A percentile compares a stretch with the other conserved stretches of the same genome.
Evolutionary conservation across 1,140 invertebrate species (phyloP).

Genomic region (Lepidurus arcticus): DNA sequence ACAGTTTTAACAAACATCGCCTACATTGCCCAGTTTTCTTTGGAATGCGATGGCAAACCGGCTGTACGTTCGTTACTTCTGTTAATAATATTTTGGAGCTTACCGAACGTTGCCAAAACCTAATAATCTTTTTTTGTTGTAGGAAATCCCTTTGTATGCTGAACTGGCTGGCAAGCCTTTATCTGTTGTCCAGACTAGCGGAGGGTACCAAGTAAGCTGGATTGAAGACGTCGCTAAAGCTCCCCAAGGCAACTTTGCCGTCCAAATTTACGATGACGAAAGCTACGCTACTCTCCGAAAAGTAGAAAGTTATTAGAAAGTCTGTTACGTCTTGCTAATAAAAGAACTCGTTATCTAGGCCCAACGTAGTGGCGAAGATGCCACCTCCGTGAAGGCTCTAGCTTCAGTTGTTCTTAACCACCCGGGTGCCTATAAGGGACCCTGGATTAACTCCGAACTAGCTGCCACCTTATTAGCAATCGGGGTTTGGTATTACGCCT

Average conservation of each 20-base stretch:
- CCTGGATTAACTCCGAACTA: slow-evolving; percentile 86
- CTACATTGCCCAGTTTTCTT: slow-evolving; percentile 49
- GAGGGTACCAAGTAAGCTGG: slow-evolving; percentile 84
- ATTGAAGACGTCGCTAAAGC: slow-evolving; percentile 76
- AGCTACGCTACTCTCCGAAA: slow-evolving; percentile 75
- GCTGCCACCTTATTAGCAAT: slow-evolving; percentile 71
- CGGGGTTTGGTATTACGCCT: slow-evolving; percentile 77
- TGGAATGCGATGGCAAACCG: slow-evolving; percentile 48
- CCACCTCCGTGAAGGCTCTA: slow-evolving; percentile 61
- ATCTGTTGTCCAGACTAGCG: slow-evolving; percentile 67
- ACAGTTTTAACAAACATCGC: slow-evolving; percentile 69
- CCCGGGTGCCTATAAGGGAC: slow-evolving; percentile 81
- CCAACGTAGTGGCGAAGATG: slow-evolving; percentile 48
- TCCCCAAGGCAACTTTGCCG: slow-evolving; percentile 65
- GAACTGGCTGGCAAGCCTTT: slow-evolving; percentile 75
- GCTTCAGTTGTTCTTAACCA: slow-evolving; percentile 69
- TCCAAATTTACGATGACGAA: slow-evolving; percentile 86
- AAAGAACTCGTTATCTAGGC: slow-evolving; percentile 42
- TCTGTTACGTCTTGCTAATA: background rate
- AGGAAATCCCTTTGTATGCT: slow-evolving; percentile 68
- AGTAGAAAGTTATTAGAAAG: slow-evolving; percentile 51
- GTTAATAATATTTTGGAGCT: slow-evolving; percentile 58
- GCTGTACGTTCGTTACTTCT: slow-evolving; percentile 36
- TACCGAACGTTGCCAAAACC: slow-evolving; percentile 38
- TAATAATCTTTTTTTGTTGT: slow-evolving; percentile 36